These are phyloP conservation scores for Leptogaster cylindrica DNA, from an alignment of 2,888 invertebrate genomes.

Conservation along the genomic window DNA sequence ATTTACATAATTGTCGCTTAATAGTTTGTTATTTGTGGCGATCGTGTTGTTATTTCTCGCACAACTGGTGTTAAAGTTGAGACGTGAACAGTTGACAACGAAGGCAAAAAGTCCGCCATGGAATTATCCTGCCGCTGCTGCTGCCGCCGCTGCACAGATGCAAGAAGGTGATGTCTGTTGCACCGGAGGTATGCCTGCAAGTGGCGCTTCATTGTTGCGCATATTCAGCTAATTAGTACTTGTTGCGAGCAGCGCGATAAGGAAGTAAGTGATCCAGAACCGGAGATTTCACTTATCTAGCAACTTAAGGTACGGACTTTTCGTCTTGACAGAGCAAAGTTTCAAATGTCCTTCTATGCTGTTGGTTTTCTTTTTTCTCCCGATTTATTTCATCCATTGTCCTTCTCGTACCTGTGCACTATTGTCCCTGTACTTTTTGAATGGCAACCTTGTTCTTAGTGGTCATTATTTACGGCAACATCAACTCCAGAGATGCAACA, in stretches of 20 bases:
- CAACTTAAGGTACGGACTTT: background rate
- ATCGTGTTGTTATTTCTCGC: conserved; percentile 48
- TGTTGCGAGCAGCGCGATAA: conserved; percentile 36
- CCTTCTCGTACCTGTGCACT: background rate
- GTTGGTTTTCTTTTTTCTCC: background rate
- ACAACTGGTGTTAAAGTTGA: conserved; percentile 48
- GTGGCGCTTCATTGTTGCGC: conserved; percentile 45
- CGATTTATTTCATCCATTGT: conserved; percentile 9
- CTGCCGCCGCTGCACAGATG: conserved; percentile 4
- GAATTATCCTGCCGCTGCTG: conserved; percentile 10
- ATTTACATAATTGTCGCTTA: conserved; percentile 48
- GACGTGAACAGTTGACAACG: conserved; percentile 46
- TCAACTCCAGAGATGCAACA: no score
- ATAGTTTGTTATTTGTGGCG: conserved; percentile 48
- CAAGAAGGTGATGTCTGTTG: conserved; percentile 23
- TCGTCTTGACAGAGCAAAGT: conserved; percentile 5
- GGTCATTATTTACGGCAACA: background rate
- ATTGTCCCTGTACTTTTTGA: background rate
- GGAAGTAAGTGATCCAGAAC: conserved; percentile 28
- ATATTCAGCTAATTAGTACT: conserved; percentile 46
- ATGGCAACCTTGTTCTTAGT: background rate
- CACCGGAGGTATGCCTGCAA: conserved; percentile 40
- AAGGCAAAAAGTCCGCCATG: conserved; percentile 40
- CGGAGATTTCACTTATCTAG: conserved; percentile 5
- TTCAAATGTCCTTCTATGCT: no score